Percentiles rank a stretch among this genome's conserved stretches.
phyloP scores from a whole-genome alignment of 2,113 vertebrate genomes.

The Perognathus longimembris region DNA sequence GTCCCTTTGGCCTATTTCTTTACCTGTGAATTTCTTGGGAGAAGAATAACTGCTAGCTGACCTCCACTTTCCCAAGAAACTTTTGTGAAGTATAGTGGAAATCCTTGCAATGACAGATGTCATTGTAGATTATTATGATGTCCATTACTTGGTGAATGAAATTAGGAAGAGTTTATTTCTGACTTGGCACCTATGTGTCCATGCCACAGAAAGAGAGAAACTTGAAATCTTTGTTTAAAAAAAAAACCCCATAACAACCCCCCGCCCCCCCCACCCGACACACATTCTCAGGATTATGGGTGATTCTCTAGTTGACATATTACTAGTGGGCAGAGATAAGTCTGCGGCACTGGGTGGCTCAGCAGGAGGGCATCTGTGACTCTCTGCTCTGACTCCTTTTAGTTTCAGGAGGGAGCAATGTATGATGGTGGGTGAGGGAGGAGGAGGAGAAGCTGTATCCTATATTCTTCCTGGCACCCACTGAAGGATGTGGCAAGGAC shows the following conservation, averaged over 20 bases:
- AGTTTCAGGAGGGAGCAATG: neutral
- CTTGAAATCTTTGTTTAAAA: neutral
- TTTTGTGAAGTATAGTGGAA: constrained; percentile 58
- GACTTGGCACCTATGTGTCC: neutral
- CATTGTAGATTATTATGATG: constrained; percentile 54
- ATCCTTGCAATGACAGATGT: constrained; percentile 59
- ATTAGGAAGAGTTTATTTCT: constrained; percentile 55
- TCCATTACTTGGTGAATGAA: constrained; percentile 66
- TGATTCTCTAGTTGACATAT: neutral
- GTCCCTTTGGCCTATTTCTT: neutral
- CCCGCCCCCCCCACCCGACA: neutral
- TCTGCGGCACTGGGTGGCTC: fast-evolving
- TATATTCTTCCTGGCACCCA: neutral
- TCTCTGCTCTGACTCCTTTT: neutral
- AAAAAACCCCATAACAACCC: too few species aligned
- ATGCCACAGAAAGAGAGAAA: neutral
- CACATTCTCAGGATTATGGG: neutral
- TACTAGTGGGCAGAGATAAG: neutral
- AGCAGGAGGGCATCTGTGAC: neutral
- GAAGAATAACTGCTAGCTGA: constrained; percentile 45
- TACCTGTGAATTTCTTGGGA: constrained; percentile 1
- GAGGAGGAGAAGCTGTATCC: neutral
- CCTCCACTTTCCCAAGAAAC: constrained; percentile 43
- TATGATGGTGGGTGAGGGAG: neutral
- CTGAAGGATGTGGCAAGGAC: constrained; percentile 65